These are phyloP conservation scores for Agrotis puta DNA, from an alignment of 2,888 invertebrate species.

Conservation along the genomic window DNA sequence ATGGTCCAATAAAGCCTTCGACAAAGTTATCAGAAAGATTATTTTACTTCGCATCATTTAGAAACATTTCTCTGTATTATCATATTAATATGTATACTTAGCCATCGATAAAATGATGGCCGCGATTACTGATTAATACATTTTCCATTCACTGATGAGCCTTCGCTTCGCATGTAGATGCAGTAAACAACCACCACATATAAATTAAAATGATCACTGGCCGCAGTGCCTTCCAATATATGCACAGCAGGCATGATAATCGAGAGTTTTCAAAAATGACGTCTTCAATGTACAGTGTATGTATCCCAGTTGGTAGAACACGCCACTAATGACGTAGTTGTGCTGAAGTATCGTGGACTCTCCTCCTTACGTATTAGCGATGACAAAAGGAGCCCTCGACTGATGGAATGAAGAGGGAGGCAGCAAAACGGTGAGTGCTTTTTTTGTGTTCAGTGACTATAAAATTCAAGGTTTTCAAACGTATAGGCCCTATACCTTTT, in stretches of 20 bases:
- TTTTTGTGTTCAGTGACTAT: not conserved
- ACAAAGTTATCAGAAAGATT: constrained; percentile 59
- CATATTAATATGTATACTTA: constrained; percentile 34
- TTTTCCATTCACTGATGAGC: constrained; percentile 56
- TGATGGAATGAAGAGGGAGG: not conserved
- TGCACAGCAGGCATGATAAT: constrained; percentile 52
- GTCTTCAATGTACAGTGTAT: constrained; percentile 60
- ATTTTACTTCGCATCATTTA: constrained; percentile 47
- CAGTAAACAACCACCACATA: constrained; percentile 62
- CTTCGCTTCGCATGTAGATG: constrained; percentile 54
- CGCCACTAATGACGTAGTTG: constrained; percentile 25
- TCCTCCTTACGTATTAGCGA: constrained; percentile 14
- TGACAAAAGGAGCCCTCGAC: not conserved
- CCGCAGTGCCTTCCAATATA: constrained; percentile 56
- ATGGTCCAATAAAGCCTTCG: constrained; percentile 53
- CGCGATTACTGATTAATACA: constrained; percentile 56
- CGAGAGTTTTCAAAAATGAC: constrained; percentile 29
- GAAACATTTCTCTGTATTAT: constrained; percentile 50
- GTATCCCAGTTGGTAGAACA: constrained; percentile 34
- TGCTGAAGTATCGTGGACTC: constrained; percentile 28
- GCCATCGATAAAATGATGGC: constrained; percentile 53
- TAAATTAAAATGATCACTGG: constrained; percentile 53
- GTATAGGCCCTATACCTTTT: too few relatives aligned
- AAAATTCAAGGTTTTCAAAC: too few relatives aligned
- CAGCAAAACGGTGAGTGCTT: not conserved